Percentiles rank a stretch among this genome's conserved stretches.
Conservation (phyloP, 2,113 vertebrate species). For the Entomyzon cyanotis region DNA sequence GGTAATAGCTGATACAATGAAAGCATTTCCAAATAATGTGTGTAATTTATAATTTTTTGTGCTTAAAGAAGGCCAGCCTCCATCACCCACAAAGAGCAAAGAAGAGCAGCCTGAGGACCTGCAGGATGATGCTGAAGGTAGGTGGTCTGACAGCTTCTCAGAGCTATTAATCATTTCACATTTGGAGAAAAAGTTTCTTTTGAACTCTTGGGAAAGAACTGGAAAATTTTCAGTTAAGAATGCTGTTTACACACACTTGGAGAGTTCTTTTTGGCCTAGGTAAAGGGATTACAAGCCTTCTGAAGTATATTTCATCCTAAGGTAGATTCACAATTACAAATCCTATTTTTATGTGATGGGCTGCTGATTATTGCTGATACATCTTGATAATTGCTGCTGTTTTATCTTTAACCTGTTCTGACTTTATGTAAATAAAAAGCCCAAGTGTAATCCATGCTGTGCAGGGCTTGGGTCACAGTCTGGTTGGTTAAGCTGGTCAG, state of each 20-base stretch:
- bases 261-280: not conserved
- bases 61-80: slow-evolving; percentile 60
- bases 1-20: slow-evolving; percentile 1
- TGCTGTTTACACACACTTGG: not conserved
- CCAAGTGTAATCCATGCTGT: not conserved
- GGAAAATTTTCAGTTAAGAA: not conserved
- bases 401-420: not conserved
- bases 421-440: not conserved
- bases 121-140: slow-evolving; percentile 70
- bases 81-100: slow-evolving; percentile 72
- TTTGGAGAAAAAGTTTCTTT: not conserved
- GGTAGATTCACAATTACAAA: not conserved
- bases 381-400: not conserved
- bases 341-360: not conserved
- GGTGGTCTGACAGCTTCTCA: not conserved
- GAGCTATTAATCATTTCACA: not conserved
- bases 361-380: not conserved
- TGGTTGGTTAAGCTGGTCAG: not conserved
- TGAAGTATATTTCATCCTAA: not conserved
- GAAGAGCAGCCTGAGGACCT: slow-evolving; percentile 66
- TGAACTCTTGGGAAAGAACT: not conserved
- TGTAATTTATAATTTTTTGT: not conserved
- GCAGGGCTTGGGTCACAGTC: not conserved
- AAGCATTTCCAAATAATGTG: not conserved
- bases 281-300: not conserved